Evolutionary conservation across 2,797 vertebrate genomes (phyloP).

Genomic region (Tragopan temminckii): DNA sequence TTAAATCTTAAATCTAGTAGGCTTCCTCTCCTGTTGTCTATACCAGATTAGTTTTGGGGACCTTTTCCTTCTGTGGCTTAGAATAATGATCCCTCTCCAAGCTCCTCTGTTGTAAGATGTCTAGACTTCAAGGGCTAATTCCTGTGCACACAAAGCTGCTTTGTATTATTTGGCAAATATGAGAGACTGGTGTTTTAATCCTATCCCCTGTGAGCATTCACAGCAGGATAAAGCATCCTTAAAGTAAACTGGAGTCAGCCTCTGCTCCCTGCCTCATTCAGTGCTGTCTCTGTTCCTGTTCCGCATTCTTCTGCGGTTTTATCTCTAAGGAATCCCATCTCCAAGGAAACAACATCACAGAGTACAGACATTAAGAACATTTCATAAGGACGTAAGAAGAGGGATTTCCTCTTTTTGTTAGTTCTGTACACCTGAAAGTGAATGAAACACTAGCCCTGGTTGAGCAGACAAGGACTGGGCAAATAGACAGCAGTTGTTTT

Average conservation of each 20-base stretch:
- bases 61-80: neutral
- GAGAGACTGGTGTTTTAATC: constrained; percentile 32
- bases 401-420: constrained; percentile 49
- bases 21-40: constrained; percentile 23
- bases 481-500: neutral
- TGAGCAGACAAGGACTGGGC: neutral
- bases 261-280: neutral
- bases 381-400: neutral
- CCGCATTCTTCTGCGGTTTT: neutral
- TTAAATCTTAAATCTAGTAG: neutral
- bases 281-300: neutral
- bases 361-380: neutral
- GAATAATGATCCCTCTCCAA: constrained; percentile 13
- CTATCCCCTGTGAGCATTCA: constrained; percentile 25
- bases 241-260: constrained; percentile 42
- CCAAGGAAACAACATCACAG: constrained; percentile 44
- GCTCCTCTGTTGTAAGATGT: neutral
- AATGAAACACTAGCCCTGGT: neutral
- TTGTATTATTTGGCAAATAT: constrained; percentile 40
- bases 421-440: constrained; percentile 28
- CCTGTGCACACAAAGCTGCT: constrained; percentile 35
- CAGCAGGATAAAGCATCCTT: constrained; percentile 51
- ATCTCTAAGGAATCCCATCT: constrained; percentile 48
- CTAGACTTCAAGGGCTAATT: constrained; percentile 14
- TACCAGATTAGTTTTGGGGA: neutral